A percentile compares a stretch with the other conserved stretches of the same genome.
These are phyloP conservation scores for Acinonyx jubatus DNA, from an alignment of 2,113 vertebrate species.

Conservation along the genomic window DNA sequence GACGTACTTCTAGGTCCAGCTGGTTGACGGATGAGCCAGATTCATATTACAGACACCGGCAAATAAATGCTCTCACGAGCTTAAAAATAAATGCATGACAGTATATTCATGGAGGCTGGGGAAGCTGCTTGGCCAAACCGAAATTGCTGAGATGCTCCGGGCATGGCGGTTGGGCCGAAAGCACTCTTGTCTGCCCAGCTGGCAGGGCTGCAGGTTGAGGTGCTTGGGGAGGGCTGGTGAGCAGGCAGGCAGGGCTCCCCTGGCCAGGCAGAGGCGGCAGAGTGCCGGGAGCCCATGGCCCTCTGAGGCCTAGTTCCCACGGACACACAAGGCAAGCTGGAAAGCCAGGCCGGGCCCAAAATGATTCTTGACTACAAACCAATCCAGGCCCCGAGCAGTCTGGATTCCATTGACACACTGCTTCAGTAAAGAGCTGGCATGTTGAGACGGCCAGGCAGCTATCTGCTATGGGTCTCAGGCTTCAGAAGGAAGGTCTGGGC, in stretches of 20 bases:
- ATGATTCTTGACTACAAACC: neutral
- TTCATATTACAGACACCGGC: neutral
- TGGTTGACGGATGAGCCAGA: constrained; percentile 13
- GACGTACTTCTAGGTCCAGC: constrained; percentile 12
- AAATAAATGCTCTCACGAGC: constrained; percentile 65
- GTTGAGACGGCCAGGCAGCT: accelerated
- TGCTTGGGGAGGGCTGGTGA: neutral
- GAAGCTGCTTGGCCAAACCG: constrained; percentile 20
- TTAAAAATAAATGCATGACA: constrained; percentile 81
- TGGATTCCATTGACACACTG: neutral
- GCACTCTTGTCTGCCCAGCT: constrained; percentile 17
- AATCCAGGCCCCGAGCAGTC: neutral
- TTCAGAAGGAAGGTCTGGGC: neutral
- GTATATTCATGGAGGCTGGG: neutral
- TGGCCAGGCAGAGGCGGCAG: neutral
- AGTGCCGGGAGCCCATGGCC: neutral
- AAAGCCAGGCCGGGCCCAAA: neutral
- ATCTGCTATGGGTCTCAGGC: neutral
- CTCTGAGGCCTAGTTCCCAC: neutral
- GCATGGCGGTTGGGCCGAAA: constrained; percentile 33
- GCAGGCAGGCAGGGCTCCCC: neutral
- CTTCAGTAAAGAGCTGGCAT: neutral
- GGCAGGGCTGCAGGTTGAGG: neutral
- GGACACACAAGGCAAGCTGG: neutral
- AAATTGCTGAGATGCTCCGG: constrained; percentile 62